These are phyloP conservation scores for Cephus nigrinus DNA, from an alignment of 2,888 invertebrate species.

Conservation along the genomic window DNA sequence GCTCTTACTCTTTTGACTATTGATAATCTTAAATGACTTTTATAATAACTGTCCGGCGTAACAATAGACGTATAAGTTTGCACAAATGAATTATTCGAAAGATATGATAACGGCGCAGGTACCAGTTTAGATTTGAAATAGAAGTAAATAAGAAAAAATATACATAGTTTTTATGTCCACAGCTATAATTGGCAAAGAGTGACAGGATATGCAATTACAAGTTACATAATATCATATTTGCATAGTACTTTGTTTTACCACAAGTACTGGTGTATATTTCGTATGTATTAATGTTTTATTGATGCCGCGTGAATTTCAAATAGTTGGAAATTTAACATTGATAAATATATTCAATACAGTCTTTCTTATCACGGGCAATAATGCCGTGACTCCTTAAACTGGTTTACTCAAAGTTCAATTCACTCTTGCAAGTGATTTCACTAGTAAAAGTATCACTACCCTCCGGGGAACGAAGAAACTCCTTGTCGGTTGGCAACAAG, in stretches of 20 bases:
- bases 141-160: neutral
- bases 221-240: too few species aligned
- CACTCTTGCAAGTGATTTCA: neutral
- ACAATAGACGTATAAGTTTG: neutral
- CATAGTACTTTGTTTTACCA: neutral
- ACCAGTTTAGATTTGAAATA: neutral
- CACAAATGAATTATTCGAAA: neutral
- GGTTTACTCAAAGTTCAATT: neutral
- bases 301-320: neutral
- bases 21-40: neutral
- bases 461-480: neutral
- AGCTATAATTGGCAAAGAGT: neutral
- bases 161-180: neutral
- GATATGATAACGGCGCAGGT: neutral
- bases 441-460: neutral
- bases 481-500: neutral
- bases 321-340: neutral
- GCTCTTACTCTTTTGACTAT: neutral
- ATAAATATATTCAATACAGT: neutral
- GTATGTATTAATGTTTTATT: neutral
- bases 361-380: neutral
- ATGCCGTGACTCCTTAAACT: neutral
- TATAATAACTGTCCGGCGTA: neutral
- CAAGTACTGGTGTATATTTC: neutral
- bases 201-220: too few species aligned